These are phyloP conservation scores for Latrodectus elegans DNA, from an alignment of 2,888 invertebrate genomes.

Conservation along the genomic window DNA sequence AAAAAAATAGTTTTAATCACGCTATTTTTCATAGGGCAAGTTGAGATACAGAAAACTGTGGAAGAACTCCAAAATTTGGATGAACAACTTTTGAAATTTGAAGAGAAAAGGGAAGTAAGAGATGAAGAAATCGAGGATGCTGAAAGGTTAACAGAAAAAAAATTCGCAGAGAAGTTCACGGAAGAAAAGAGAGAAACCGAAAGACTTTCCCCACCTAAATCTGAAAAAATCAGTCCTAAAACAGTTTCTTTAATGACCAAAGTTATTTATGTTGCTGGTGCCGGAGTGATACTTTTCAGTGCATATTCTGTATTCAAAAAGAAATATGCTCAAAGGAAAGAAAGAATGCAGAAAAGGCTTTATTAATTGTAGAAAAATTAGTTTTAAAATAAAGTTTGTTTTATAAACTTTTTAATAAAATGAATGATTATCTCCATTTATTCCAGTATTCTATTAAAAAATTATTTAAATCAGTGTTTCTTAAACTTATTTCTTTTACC, in stretches of 20 bases:
- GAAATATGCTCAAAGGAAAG: constrained; percentile 37
- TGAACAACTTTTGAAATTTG: neutral
- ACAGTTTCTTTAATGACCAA: constrained; percentile 31
- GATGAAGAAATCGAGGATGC: neutral
- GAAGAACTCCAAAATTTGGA: neutral
- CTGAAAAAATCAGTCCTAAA: neutral
- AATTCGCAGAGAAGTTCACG: neutral
- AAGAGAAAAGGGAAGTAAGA: constrained; percentile 14
- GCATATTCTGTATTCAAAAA: constrained; percentile 19
- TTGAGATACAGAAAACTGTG: neutral
- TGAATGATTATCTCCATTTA: neutral
- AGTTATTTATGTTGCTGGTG: constrained; percentile 41
- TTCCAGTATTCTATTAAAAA: too few relatives aligned
- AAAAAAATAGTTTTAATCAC: too few relatives aligned
- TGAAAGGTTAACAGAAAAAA: too few relatives aligned
- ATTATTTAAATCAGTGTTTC: too few relatives aligned
- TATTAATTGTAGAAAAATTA: constrained; percentile 18
- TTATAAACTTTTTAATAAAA: neutral
- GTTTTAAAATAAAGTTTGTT: constrained; percentile 16
- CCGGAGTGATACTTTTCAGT: constrained; percentile 18
- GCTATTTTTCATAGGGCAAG: neutral
- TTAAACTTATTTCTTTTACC: too few relatives aligned
- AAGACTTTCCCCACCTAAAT: neutral
- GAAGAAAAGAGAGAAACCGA: constrained; percentile 1
- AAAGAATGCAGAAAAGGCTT: constrained; percentile 51